phyloP scores from a whole-genome alignment of 2,888 invertebrate species.

The Agriopis leucophaearia region DNA sequence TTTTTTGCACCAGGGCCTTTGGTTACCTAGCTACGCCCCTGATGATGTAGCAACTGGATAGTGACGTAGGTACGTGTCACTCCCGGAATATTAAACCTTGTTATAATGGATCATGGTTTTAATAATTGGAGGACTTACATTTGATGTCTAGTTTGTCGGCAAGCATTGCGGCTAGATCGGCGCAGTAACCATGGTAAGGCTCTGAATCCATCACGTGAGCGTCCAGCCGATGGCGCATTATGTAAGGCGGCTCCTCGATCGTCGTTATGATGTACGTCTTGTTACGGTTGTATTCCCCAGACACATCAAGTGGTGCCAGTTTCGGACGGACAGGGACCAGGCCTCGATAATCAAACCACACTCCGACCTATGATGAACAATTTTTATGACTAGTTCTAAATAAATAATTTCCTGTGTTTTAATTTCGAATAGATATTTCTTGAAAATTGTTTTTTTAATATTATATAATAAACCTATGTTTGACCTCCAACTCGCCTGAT shows the following conservation, averaged over 20 bases:
- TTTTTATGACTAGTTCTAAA: neutral
- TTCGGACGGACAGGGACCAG: conserved; percentile 91
- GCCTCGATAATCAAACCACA: conserved; percentile 94
- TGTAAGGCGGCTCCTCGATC: conserved; percentile 95
- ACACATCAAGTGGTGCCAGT: conserved; percentile 88
- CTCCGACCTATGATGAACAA: conserved; percentile 88
- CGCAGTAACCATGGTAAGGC: conserved; percentile 95
- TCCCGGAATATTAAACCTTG: neutral
- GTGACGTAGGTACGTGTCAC: too few relatives aligned
- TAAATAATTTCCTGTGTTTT: too few relatives aligned
- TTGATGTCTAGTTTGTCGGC: conserved; percentile 93
- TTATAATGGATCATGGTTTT: too few relatives aligned
- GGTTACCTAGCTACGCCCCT: too few relatives aligned
- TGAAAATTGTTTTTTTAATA: too few relatives aligned
- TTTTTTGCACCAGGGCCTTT: too few relatives aligned
- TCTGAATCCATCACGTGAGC: conserved; percentile 89
- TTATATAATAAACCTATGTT: too few relatives aligned
- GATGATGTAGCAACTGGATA: too few relatives aligned
- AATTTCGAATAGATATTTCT: neutral
- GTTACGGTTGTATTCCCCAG: conserved; percentile 91
- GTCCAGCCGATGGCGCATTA: conserved; percentile 90
- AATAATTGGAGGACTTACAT: conserved; percentile 88
- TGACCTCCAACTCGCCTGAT: too few relatives aligned
- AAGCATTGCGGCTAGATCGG: conserved; percentile 94
- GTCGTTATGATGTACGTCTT: conserved; percentile 95